Conservation (phyloP, 2,113 vertebrate genomes). For the Dicrurus megarhynchus region DNA sequence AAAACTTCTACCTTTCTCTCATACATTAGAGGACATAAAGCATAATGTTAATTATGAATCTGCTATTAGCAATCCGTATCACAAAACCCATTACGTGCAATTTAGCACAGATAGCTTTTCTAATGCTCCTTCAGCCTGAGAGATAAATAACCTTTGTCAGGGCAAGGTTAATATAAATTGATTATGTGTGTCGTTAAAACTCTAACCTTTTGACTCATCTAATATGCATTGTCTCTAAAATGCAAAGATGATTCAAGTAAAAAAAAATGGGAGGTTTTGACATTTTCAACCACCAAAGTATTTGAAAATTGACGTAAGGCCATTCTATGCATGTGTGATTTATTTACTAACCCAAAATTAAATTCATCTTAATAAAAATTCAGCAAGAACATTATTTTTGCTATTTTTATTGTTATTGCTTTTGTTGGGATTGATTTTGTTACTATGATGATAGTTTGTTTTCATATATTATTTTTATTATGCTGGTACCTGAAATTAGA, state of each 20-base stretch:
- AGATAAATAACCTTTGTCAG: neutral
- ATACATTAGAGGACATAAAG: neutral
- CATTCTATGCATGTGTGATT: neutral
- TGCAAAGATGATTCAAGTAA: neutral
- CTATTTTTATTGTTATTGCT: neutral
- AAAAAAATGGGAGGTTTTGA: neutral
- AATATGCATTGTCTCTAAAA: neutral
- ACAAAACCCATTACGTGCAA: neutral
- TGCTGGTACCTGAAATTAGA: neutral
- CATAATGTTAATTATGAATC: neutral
- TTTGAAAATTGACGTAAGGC: neutral
- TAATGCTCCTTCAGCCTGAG: neutral
- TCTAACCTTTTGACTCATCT: neutral
- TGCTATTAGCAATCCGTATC: neutral
- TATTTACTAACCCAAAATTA: neutral
- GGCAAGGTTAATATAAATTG: neutral
- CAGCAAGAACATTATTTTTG: neutral
- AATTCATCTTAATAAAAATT: slow-evolving; percentile 4
- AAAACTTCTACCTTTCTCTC: neutral
- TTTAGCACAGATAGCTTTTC: neutral
- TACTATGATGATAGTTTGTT: neutral
- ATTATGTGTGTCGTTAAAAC: neutral
- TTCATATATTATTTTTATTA: neutral
- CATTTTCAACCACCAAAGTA: neutral
- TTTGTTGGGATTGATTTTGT: slow-evolving; percentile 3